Conservation (phyloP, 2,888 invertebrate genomes). For the Ephialtes manifestator region DNA sequence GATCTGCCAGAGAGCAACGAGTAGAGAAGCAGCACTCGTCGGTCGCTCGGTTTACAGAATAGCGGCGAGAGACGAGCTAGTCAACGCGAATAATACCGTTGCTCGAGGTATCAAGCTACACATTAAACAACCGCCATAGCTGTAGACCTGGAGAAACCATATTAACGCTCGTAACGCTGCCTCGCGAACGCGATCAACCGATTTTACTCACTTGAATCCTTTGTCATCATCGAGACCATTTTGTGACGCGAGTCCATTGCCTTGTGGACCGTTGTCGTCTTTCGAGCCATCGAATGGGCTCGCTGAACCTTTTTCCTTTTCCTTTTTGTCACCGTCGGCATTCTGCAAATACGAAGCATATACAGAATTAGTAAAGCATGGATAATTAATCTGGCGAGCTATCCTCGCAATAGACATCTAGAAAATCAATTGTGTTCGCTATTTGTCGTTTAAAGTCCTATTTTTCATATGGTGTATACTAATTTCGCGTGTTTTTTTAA, state of each 20-base stretch:
- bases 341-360: conserved; percentile 75
- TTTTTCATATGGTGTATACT: background rate
- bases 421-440: background rate
- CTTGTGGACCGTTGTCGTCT: conserved; percentile 87
- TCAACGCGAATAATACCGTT: conserved; percentile 16
- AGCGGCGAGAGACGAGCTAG: conserved; percentile 46
- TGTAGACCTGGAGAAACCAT: conserved; percentile 10
- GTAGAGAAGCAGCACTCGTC: conserved; percentile 44
- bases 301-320: conserved; percentile 87
- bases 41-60: conserved; percentile 39
- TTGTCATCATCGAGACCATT: conserved; percentile 95
- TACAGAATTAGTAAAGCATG: background rate
- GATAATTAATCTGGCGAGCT: background rate
- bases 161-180: conserved; percentile 15
- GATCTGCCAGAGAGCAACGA: conserved; percentile 53
- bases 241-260: conserved; percentile 87
- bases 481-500: background rate
- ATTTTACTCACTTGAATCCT: conserved; percentile 93
- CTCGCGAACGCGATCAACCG: conserved; percentile 2
- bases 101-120: conserved; percentile 12
- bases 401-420: background rate
- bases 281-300: conserved; percentile 88
- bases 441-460: background rate
- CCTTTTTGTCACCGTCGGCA: conserved; percentile 85
- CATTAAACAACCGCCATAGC: background rate